Percentiles rank a stretch among this genome's conserved stretches.
phyloP scores from a whole-genome alignment of 2,113 vertebrate species.

The Megaceryle maxima region DNA sequence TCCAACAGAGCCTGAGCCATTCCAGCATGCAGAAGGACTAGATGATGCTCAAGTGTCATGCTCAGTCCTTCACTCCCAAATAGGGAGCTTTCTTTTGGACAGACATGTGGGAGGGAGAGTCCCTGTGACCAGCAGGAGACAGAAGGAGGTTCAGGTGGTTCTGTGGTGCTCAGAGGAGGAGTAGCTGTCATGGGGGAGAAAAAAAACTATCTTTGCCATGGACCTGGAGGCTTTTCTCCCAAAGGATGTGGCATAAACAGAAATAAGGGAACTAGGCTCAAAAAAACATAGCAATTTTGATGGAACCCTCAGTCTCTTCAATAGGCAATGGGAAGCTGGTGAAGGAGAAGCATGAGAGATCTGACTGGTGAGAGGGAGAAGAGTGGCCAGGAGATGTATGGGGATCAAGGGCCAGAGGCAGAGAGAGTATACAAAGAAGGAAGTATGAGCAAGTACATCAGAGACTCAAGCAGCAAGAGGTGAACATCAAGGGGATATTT shows the following conservation, averaged over 20 bases:
- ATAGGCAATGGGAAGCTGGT: not conserved
- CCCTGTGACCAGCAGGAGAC: not conserved
- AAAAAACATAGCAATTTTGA: not conserved
- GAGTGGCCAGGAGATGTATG: not conserved
- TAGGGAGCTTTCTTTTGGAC: not conserved
- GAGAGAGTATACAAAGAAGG: not conserved
- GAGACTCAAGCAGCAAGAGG: not conserved
- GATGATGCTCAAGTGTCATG: rapidly evolving
- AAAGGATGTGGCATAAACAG: not conserved
- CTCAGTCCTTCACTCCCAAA: rapidly evolving
- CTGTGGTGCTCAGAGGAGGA: not conserved
- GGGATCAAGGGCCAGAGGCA: not conserved
- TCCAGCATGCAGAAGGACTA: not conserved
- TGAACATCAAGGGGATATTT: not conserved
- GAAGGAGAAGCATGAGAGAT: not conserved
- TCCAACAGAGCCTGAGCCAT: not conserved
- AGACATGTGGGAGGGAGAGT: not conserved
- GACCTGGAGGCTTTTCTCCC: not conserved
- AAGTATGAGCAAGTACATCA: not conserved
- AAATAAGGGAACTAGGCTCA: not conserved
- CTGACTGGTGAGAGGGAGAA: not conserved
- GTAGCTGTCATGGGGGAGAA: not conserved
- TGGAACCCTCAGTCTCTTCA: not conserved
- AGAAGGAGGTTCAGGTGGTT: not conserved
- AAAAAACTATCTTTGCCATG: not conserved